Conservation (phyloP, 2,113 vertebrate species). For the Neofelis nebulosa region DNA sequence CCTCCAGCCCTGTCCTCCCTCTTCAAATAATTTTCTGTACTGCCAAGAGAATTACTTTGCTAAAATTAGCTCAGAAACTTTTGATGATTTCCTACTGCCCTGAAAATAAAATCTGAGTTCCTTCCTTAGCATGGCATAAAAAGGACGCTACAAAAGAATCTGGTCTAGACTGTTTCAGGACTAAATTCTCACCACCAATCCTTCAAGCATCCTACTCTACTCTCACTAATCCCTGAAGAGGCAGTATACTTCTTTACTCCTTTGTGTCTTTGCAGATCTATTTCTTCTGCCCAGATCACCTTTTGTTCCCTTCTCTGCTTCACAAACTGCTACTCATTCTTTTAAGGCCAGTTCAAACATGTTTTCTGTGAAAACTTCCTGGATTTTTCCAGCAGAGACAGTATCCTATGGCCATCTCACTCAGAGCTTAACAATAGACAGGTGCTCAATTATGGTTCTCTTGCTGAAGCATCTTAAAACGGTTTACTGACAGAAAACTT, state of each 20-base stretch:
- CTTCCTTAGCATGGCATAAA: not conserved
- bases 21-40: slow-evolving; percentile 36
- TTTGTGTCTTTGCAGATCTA: not conserved
- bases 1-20: not conserved
- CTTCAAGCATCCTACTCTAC: not conserved
- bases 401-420: not conserved
- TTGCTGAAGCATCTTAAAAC: not conserved
- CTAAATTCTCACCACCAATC: not conserved
- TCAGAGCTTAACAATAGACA: not conserved
- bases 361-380: not conserved
- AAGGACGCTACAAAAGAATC: not conserved
- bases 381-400: not conserved
- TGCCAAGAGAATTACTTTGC: slow-evolving; percentile 13
- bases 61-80: slow-evolving; percentile 35
- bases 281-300: not conserved
- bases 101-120: slow-evolving; percentile 2
- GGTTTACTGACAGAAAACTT: not conserved
- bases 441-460: not conserved
- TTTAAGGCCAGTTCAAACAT: not conserved
- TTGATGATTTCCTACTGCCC: not conserved
- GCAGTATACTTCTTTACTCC: not conserved
- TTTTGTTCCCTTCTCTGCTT: not conserved
- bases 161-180: not conserved
- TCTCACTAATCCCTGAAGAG: not conserved
- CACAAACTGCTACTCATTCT: not conserved